These are phyloP conservation scores for Platycheirus rosarum DNA, from an alignment of 2,888 invertebrate species.

Conservation along the genomic window DNA sequence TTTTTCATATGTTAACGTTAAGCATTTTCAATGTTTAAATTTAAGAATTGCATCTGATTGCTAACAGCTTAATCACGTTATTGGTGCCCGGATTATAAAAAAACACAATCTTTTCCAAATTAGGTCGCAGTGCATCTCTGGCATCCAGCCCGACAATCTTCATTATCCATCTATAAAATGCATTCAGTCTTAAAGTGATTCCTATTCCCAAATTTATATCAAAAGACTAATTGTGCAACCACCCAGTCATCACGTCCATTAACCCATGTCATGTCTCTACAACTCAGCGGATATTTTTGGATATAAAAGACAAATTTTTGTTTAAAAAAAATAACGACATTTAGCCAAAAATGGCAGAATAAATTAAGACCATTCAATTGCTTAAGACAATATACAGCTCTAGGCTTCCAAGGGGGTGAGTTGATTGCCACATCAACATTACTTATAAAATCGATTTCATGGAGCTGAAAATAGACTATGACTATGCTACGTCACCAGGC, in stretches of 20 bases:
- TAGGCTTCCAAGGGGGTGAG: background rate
- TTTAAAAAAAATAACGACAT: background rate
- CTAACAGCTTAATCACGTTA: too few species aligned
- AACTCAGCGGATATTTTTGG: constrained; percentile 64
- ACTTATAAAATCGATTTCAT: constrained; percentile 65
- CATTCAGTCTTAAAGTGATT: constrained; percentile 37
- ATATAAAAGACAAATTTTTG: constrained; percentile 14
- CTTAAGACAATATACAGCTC: too few species aligned
- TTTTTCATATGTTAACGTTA: too few species aligned
- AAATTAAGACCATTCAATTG: constrained; percentile 14
- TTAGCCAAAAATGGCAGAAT: constrained; percentile 24
- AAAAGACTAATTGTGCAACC: constrained; percentile 54
- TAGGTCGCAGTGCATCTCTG: constrained; percentile 60
- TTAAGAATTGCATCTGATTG: too few species aligned
- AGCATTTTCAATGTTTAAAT: too few species aligned
- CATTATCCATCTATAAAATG: constrained; percentile 31
- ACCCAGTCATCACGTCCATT: constrained; percentile 54
- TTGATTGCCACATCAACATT: constrained; percentile 7
- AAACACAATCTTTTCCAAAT: constrained; percentile 35
- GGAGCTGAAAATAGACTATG: constrained; percentile 69
- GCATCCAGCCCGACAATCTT: constrained; percentile 43
- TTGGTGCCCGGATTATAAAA: background rate
- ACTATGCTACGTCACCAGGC: constrained; percentile 68
- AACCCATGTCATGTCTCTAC: constrained; percentile 25
- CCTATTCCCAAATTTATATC: constrained; percentile 19